phyloP scores from a whole-genome alignment of 2,888 invertebrate genomes.

The Nematopogon swammerdamellus region DNA sequence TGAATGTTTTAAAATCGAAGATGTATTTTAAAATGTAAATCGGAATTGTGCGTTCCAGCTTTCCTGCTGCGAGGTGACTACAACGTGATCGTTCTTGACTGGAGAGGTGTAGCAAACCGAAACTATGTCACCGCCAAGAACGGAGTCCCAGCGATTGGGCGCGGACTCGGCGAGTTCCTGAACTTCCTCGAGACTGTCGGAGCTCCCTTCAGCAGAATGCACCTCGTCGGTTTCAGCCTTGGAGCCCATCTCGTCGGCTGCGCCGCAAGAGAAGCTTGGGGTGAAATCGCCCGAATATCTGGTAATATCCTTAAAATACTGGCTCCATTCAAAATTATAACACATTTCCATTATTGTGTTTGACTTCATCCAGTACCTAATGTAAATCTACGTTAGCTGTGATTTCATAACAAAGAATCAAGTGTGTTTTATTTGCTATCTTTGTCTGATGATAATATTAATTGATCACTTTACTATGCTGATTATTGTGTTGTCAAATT shows the following conservation, averaged over 20 bases:
- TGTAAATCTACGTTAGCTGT: neutral
- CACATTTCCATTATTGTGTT: too few relatives aligned
- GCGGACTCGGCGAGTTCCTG: slow-evolving; percentile 24
- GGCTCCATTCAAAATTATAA: too few relatives aligned
- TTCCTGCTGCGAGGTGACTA: slow-evolving; percentile 25
- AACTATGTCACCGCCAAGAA: slow-evolving; percentile 28
- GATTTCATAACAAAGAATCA: neutral
- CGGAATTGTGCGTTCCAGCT: slow-evolving; percentile 17
- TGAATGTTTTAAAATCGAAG: too few relatives aligned
- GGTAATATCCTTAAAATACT: slow-evolving; percentile 19
- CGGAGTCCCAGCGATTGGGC: slow-evolving; percentile 23
- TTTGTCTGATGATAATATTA: neutral
- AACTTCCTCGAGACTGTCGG: slow-evolving; percentile 22
- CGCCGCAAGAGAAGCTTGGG: slow-evolving; percentile 26
- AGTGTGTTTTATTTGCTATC: neutral
- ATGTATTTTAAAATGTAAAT: too few relatives aligned
- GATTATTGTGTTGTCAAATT: too few relatives aligned
- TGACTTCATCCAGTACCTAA: too few relatives aligned
- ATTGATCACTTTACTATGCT: too few relatives aligned
- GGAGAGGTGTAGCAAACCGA: slow-evolving; percentile 29
- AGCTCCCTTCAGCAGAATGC: slow-evolving; percentile 23
- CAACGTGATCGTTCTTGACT: slow-evolving; percentile 42
- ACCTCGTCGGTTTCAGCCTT: slow-evolving; percentile 42
- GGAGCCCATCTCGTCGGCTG: slow-evolving; percentile 40
- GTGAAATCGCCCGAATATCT: slow-evolving; percentile 28